Base-by-base conservation (phyloP, 2,797 vertebrate species). In the Scleropages formosus region DNA sequence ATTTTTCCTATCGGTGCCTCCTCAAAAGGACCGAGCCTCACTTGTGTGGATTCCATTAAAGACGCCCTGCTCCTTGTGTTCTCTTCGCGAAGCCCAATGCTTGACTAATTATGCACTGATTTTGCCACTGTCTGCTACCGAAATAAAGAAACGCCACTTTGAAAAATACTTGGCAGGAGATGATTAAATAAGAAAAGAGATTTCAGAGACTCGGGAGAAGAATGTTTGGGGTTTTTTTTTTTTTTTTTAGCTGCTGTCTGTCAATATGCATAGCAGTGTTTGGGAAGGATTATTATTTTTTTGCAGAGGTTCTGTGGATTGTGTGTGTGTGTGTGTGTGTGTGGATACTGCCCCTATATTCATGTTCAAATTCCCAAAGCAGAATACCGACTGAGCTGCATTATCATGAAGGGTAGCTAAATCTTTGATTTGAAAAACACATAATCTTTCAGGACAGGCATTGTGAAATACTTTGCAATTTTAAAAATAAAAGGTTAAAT, bases 151-250 rank as follows among this genome's bases (percentile, higher is more conserved):
- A 77, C 0, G 8, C 3, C 4, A 47, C 27, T 61, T 49, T 61
- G 58, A 62, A 66, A 71, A 60, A 62, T 51, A 65, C 10, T 26
- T 24, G 10, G 39, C 56, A 26, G 31, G 76, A 62, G 71, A 68
- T 68, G 72, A 73, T 67, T 66, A 78, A 67, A 73, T 31, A 67
- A 62, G 66, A 44, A 59, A 49, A 59, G 71, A 61, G 66, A 60
- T 69, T 69, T 74, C 72, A 78, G 59, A 39, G 72, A 65, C 64
- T 61, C 65, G 60, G 11, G 58, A 56, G 71, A 74, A 78, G 16
- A 62, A 68, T 74, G 56, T 39, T 61, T 51, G 59, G 65, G 64
- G 53, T 61, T 68, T 63, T 68, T 69, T 62, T 31, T 22, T 53
- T 61, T 68, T 63, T 68, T 69, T 62, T 31, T 22, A 59, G 64